These are phyloP conservation scores for Macaria notata DNA, from an alignment of 2,888 invertebrate species.

Conservation along the genomic window DNA sequence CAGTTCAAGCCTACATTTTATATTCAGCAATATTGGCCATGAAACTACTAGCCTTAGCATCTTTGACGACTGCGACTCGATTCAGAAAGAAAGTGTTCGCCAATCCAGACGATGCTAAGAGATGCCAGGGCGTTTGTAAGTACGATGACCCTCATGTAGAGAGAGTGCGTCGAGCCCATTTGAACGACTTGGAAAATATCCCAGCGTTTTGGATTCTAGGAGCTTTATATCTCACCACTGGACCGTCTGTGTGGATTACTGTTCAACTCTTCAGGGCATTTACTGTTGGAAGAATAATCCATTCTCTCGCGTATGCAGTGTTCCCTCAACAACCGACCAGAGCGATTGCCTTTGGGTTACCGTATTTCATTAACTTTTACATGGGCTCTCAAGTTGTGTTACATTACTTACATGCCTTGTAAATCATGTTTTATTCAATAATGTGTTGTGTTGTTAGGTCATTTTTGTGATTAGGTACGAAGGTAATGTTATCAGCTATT, in stretches of 20 bases:
- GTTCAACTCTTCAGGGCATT: constrained; percentile 73
- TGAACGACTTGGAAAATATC: constrained; percentile 89
- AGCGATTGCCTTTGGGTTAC: constrained; percentile 55
- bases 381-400: constrained; percentile 62
- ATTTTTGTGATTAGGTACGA: too few species aligned
- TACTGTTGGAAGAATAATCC: constrained; percentile 79
- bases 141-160: constrained; percentile 61
- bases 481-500: too few species aligned
- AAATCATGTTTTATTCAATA: constrained; percentile 14
- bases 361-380: constrained; percentile 54
- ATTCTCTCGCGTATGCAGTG: constrained; percentile 85
- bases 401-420: constrained; percentile 49
- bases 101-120: constrained; percentile 64
- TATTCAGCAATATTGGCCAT: constrained; percentile 63
- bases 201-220: constrained; percentile 84
- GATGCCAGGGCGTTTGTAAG: constrained; percentile 56
- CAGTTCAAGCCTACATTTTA: constrained; percentile 61
- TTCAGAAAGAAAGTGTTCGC: constrained; percentile 51
- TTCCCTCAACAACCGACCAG: constrained; percentile 80
- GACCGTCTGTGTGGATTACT: constrained; percentile 70
- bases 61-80: constrained; percentile 51
- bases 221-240: constrained; percentile 83
- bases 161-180: constrained; percentile 81
- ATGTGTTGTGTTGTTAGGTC: not conserved
- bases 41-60: constrained; percentile 52